Conservation (phyloP, 1,140 invertebrate species). For the Neuroterus valhalla region DNA sequence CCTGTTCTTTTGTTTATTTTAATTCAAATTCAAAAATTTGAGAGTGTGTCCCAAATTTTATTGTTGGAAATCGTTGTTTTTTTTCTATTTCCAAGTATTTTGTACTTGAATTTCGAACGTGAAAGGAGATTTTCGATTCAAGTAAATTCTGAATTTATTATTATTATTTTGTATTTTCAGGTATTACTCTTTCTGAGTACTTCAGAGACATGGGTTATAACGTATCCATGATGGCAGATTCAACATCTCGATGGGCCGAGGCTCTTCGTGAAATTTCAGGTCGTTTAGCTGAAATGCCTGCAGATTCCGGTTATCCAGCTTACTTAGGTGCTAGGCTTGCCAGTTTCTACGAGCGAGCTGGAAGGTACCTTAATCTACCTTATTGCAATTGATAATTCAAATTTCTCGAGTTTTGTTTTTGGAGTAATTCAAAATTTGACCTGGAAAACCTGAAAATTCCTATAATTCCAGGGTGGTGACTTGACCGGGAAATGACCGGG, state of each 20-base stretch:
- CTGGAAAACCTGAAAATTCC: no score
- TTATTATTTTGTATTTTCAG: no score
- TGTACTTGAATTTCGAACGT: no score
- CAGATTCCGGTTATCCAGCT: constrained; percentile 98
- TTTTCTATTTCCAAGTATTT: no score
- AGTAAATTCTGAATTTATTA: no score
- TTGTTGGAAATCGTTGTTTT: no score
- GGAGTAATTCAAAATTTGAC: neutral
- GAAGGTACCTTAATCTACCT: constrained; percentile 72
- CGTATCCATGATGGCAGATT: constrained; percentile 99
- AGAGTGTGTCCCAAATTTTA: no score
- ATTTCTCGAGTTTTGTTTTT: constrained; percentile 2
- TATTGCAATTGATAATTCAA: constrained; percentile 13
- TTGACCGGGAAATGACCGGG: no score
- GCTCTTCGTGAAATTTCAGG: constrained; percentile 99
- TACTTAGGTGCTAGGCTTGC: constrained; percentile 98
- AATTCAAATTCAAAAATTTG: no score
- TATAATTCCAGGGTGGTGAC: no score
- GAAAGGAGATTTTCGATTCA: no score
- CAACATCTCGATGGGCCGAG: constrained; percentile 99
- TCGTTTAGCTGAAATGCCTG: constrained; percentile 99
- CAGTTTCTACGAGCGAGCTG: constrained; percentile 99
- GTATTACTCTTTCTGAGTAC: constrained; percentile 98
- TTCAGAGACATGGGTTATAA: constrained; percentile 99
- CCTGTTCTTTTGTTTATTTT: no score